Percentiles rank a stretch among this genome's conserved stretches.
Evolutionary conservation across 1,140 invertebrate genomes (phyloP).

Genomic region (Bombyx mori): ASM3026992v2 NC_085128.1:3715001-3715500

Average conservation of each 20-base stretch:
- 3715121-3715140: constrained; percentile 23
- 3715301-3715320: not conserved
- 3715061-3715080: constrained; percentile 27
- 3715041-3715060: constrained; percentile 39
- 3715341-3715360: too few relatives aligned
- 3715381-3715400: too few relatives aligned
- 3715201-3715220: constrained; percentile 7
- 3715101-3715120: constrained; percentile 28
- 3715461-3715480: too few relatives aligned
- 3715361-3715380: too few relatives aligned
- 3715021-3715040: constrained; percentile 28
- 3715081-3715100: constrained; percentile 22
- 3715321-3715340: not conserved
- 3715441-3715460: too few relatives aligned
- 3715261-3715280: not conserved
- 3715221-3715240: not conserved
- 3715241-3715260: not conserved
- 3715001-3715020: constrained; percentile 21
- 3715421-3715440: too few relatives aligned
- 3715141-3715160: constrained; percentile 9
- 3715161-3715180: constrained; percentile 23
- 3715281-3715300: not conserved
- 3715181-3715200: constrained; percentile 19
- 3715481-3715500: too few relatives aligned
- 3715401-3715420: too few relatives aligned